Base-by-base conservation (phyloP, 2,797 vertebrate genomes). In the Manis pentadactyla region DNA sequence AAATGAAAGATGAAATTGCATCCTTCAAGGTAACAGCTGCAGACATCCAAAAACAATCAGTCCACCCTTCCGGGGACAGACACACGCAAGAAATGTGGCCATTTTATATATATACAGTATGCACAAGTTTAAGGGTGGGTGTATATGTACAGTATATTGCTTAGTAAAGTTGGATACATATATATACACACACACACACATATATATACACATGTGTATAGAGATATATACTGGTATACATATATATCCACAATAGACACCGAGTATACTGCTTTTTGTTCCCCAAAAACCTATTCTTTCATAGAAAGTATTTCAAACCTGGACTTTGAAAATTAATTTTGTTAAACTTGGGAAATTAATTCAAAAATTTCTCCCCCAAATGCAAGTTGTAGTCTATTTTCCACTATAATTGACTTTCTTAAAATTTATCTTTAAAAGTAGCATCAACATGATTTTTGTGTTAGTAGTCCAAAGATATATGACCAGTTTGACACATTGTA, bases 21-120 rank as follows among this genome's bases (percentile, higher is more conserved):
- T 99, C 99, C 99, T 99, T 99, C 99, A 99, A 99, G 99, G 99
- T 99, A 99, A 99, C 99, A 99, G 99, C 99, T 99, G 99, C 99
- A 99, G 99, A 99, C 99, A 99, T 99, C 99, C 99, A 99, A 99
- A 99, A 99, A 99, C 99, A 99, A 99, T 99, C 99, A 99, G 99
- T 99, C 99, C 99, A 99, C 99, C 99, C 99, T 99, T 99, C 99
- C 99, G 99, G 99, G 99, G 99, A 99, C 99, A 99, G 99, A 99
- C 99, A 99, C 99, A 99, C 99, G 99, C 99, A 99, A 99, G 98
- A 98, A 98, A 98, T 99, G 99, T 99, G 99, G 99, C 99, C 99
- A 99, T 99, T 99, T 99, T 99, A 99, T 99, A 98, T 99, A 97
- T 97, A 97, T 96, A 98, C 96, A 97, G 91, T 98, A 93, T 98